Conservation (phyloP, 2,888 invertebrate genomes). For the Epirrita christyi region DNA sequence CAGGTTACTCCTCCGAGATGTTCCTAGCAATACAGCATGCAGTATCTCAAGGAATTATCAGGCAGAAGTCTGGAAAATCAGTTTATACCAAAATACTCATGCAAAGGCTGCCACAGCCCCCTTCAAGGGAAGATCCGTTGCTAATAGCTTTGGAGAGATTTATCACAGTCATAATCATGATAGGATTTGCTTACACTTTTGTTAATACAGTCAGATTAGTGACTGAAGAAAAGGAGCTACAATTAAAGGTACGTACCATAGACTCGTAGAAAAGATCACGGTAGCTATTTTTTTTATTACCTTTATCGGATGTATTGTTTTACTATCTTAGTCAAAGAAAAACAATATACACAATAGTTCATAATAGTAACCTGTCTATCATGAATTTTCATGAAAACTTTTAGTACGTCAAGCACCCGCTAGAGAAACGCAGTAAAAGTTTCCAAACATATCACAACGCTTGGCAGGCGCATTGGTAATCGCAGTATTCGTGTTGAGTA, state of each 20-base stretch:
- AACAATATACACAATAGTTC: too few species aligned
- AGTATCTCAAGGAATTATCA: conserved; percentile 71
- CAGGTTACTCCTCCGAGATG: conserved; percentile 76
- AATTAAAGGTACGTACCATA: conserved; percentile 85
- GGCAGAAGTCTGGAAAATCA: conserved; percentile 63
- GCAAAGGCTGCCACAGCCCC: conserved; percentile 89
- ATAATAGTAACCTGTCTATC: too few species aligned
- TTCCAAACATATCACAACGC: too few species aligned
- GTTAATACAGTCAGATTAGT: conserved; percentile 91
- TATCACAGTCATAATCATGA: conserved; percentile 90
- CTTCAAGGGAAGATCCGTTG: conserved; percentile 88
- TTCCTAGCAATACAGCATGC: conserved; percentile 75
- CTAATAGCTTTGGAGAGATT: conserved; percentile 87
- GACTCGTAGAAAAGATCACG: too few species aligned
- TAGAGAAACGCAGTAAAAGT: too few species aligned
- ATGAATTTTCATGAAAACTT: too few species aligned
- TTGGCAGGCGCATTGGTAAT: too few species aligned
- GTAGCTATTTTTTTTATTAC: too few species aligned
- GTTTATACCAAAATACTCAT: conserved; percentile 75
- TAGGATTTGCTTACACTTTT: conserved; percentile 93
- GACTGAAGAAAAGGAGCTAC: conserved; percentile 90
- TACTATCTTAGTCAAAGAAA: too few species aligned
- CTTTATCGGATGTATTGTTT: too few species aligned
- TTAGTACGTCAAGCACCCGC: too few species aligned
- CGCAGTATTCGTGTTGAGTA: too few species aligned